Conservation (phyloP, 2,888 invertebrate species). For the Chrysomela aeneicollis region DNA sequence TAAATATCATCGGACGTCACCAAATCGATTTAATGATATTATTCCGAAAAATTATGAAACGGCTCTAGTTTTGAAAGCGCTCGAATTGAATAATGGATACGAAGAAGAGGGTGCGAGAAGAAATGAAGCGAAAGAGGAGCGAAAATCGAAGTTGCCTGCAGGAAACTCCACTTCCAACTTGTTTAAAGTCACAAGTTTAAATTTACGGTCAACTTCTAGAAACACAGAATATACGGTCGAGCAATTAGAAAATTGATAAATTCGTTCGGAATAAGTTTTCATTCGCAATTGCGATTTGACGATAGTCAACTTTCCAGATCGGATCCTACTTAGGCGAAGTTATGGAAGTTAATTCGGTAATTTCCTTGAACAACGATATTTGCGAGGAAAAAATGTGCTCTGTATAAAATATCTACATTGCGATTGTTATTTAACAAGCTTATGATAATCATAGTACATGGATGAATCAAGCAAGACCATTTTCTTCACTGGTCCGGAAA, state of each 20-base stretch:
- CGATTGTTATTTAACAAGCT: too few species aligned
- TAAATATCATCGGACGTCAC: conserved; percentile 34
- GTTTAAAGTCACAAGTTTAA: conserved; percentile 51
- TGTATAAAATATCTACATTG: too few species aligned
- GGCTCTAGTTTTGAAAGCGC: conserved; percentile 38
- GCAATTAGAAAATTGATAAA: conserved; percentile 52
- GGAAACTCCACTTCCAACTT: conserved; percentile 44
- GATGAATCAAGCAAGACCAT: too few species aligned
- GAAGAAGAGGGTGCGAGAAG: conserved; percentile 39
- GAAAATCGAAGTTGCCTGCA: conserved; percentile 37
- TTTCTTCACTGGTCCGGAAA: too few species aligned
- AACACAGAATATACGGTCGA: conserved; percentile 47
- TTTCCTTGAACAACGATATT: background rate
- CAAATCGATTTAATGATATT: conserved; percentile 42
- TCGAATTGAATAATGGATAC: conserved; percentile 38
- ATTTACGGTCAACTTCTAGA: conserved; percentile 52
- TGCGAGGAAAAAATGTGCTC: too few species aligned
- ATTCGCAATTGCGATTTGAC: conserved; percentile 34
- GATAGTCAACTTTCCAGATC: conserved; percentile 33
- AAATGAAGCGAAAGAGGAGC: conserved; percentile 42
- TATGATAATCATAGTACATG: background rate
- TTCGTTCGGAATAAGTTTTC: conserved; percentile 27
- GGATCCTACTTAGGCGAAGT: conserved; percentile 29
- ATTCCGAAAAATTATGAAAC: conserved; percentile 43
- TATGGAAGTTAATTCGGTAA: conserved; percentile 26